Evolutionary conservation across 2,888 invertebrate species (phyloP), one percentile per base, ranked within the genome.

Genomic region (Fissipunctia ypsillon): DNA sequence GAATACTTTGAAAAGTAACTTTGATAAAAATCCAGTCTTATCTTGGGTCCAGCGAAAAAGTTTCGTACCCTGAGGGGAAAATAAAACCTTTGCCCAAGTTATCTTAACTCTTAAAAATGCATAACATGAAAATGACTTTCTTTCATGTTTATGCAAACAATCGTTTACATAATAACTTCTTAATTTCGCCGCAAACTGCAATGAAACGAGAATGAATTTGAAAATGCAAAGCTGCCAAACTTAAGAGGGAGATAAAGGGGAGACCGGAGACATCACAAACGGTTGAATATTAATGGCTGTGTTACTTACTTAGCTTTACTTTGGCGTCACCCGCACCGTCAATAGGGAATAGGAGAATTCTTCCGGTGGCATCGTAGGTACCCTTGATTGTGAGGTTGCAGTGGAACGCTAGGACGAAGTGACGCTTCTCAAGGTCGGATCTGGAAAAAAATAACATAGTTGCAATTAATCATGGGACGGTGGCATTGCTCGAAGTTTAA

Each of bases 331-430:
- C 96, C 60, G 88, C 95, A 4, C 96, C 96, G 65, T 96, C 93
- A 45, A 96, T 96, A n/a, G 93, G 92, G 87, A 96, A 95, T 19
- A 95, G 83, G 2, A 96, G 88, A 25, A 96, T 90, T 82, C 88
- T 91, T 9, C 96, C 96, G 0, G 88, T 70, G 3, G 96, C 96
- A 4, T 93, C 93, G 74, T 96, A 96, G 73, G 91, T 90, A 48
- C 96, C 96, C 83, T 91, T 93, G 73, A 96, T 94, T 3, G 96
- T 96, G 60, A 96, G 80, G 74, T 96, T 96, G 84, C 94, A 93
- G 76, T 94, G 96, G 80, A 96, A 95, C 14, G 91, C 91, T 45
- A 96, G 75, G 0, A 90, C 87, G 63, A 96, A 95, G 69, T 91
- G 90, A 35, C 95, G 92, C 64, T 95, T 94, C 48, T 94, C 94